Evolutionary conservation across 2,113 vertebrate species (phyloP).

Genomic region (Phrynosoma platyrhinos): DNA sequence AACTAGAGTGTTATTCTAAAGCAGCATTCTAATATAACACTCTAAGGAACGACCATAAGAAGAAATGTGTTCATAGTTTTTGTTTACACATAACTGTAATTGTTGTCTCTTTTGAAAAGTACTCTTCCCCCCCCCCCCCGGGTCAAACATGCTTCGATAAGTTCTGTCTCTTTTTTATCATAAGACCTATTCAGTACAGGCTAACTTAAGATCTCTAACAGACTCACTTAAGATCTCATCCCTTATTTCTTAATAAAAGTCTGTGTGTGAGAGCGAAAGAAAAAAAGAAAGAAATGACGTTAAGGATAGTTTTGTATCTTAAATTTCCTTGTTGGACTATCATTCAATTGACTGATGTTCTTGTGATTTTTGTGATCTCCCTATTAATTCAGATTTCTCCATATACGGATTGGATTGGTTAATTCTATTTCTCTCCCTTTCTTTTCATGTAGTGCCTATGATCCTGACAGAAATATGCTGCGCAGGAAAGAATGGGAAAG

Average conservation of each 20-base stretch:
- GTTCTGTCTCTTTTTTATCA: slow-evolving; percentile 62
- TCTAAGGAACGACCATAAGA: slow-evolving; percentile 65
- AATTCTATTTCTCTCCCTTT: slow-evolving; percentile 43
- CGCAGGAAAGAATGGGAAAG: slow-evolving; percentile 83
- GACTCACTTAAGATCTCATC: slow-evolving; percentile 37
- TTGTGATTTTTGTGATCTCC: slow-evolving; percentile 67
- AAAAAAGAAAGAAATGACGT: not conserved
- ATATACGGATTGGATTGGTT: slow-evolving; percentile 11
- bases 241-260: slow-evolving; percentile 55
- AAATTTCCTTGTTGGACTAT: slow-evolving; percentile 55
- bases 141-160: slow-evolving; percentile 65
- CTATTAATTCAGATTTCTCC: slow-evolving; percentile 52
- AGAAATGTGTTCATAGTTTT: slow-evolving; percentile 75
- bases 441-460: slow-evolving; percentile 76
- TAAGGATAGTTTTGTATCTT: slow-evolving; percentile 44
- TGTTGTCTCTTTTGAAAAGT: slow-evolving; percentile 66
- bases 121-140: slow-evolving; percentile 57
- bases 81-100: slow-evolving; percentile 78
- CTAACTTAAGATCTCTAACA: slow-evolving; percentile 36
- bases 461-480: slow-evolving; percentile 82
- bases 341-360: slow-evolving; percentile 58
- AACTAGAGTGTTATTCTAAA: slow-evolving; percentile 55
- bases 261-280: not conserved
- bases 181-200: slow-evolving; percentile 50
- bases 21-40: slow-evolving; percentile 66